Evolutionary conservation across 2,113 vertebrate genomes (phyloP).

Genomic region (Dipodomys ordii): DNA sequence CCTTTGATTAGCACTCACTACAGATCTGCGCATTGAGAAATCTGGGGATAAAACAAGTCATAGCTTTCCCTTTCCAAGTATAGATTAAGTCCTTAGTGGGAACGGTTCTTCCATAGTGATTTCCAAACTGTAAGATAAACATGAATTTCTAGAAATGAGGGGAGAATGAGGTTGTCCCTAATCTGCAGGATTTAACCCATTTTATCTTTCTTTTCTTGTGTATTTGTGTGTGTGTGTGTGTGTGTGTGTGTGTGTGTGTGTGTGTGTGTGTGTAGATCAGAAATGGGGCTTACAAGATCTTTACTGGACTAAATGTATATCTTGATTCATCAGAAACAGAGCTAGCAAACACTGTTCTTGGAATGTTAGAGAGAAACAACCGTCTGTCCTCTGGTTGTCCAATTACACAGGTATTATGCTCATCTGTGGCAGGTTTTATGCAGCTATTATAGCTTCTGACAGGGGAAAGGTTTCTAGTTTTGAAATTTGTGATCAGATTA

Average conservation of each 20-base stretch:
- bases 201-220: not conserved
- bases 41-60: not conserved
- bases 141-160: not conserved
- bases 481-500: not conserved
- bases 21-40: not conserved
- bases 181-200: not conserved
- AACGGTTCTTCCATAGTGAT: not conserved
- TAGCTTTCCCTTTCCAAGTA: not conserved
- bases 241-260: not conserved
- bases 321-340: not conserved
- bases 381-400: not conserved
- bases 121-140: not conserved
- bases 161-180: not conserved
- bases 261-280: not conserved
- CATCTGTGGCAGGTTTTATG: not conserved
- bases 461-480: not conserved
- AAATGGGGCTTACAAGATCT: not conserved
- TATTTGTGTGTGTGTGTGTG: not conserved
- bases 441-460: not conserved
- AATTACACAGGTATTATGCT: not conserved
- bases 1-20: not conserved
- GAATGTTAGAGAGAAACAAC: not conserved
- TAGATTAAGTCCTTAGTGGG: not conserved
- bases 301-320: not conserved
- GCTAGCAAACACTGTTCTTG: not conserved